Evolutionary conservation across 37 sponge, comb jelly and placozoan species (phyloP), one percentile per base, ranked within the genome.

Genomic region (Cladorhizidae sp.): DNA sequence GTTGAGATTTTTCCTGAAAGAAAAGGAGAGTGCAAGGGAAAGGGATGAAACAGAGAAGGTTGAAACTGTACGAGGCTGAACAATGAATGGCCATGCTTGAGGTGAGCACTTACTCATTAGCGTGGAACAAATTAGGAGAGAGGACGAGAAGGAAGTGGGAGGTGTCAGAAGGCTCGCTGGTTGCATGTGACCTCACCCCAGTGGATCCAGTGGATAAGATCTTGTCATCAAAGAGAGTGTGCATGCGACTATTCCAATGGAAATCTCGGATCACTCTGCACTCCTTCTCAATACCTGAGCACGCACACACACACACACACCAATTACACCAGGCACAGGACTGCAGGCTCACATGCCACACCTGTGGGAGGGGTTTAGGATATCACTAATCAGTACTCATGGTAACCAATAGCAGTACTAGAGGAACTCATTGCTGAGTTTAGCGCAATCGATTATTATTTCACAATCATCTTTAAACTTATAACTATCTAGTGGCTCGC

Each of bases 211-310:
- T 35, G 5, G 36, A 33, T 26, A 76, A 59, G 3, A 73, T 67
- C 35, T 73, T 63, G 11, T 35, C 31, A 57, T 81, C 83, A 73
- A 76, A 89, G 42, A 94, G 42, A 64, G 70, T 64, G 45, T 75
- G 74, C 31, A 94, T n/a, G 14, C 78, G 71, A 0, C 54, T 67
- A 55, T 75, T 80, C 94, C 94, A 94, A 55, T 90, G 72, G 67
- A 75, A 89, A 41, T 94, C 87, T 15, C 73, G 50, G 14, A 94
- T 74, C 36, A 91, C 88, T 31, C 74, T 36, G 63, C 91, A 89
- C 61, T 94, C 94, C 40, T 78, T 86, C 69, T 81, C 88, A 57
- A 94, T 90, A 14, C 84, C 94, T 94, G 64, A 1, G 62, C 29
- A 61, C 62, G 29, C 29, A 28, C 15, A 12, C 29, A 61, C 29